A percentile compares a stretch with the other conserved stretches of the same genome.
phyloP scores from a whole-genome alignment of 2,888 invertebrate species.

The Noctua janthina region DNA sequence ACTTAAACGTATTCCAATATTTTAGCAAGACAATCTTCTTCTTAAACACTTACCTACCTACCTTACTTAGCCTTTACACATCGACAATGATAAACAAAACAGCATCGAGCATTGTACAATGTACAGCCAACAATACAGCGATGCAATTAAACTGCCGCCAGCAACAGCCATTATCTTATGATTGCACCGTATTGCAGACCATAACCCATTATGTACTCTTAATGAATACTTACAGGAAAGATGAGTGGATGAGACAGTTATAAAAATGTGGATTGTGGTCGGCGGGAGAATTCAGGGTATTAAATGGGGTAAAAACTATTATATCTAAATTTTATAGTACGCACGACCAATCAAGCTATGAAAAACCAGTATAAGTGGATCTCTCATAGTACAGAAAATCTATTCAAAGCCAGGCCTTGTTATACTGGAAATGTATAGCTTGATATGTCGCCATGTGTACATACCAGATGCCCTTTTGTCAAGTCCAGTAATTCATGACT shows the following conservation, averaged over 20 bases:
- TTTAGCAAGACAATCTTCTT: too few species aligned
- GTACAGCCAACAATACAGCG: slow-evolving; percentile 1
- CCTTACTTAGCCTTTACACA: background rate
- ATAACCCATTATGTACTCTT: slow-evolving; percentile 9
- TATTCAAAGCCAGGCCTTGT: too few species aligned
- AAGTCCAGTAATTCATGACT: background rate
- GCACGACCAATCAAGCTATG: too few species aligned
- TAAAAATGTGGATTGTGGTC: background rate
- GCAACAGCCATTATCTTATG: slow-evolving; percentile 19
- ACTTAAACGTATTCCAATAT: too few species aligned
- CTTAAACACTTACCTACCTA: too few species aligned
- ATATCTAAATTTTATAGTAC: background rate
- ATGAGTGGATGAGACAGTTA: background rate
- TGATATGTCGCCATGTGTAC: too few species aligned
- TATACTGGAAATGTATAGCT: too few species aligned
- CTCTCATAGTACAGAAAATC: too few species aligned
- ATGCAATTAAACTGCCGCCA: slow-evolving; percentile 22
- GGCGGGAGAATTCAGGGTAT: too few species aligned
- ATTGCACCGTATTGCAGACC: slow-evolving; percentile 1
- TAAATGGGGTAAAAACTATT: background rate
- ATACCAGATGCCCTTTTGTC: background rate
- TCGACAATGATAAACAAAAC: slow-evolving; percentile 2
- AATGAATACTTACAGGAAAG: slow-evolving; percentile 18
- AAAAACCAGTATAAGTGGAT: too few species aligned
- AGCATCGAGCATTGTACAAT: background rate